phyloP scores from a whole-genome alignment of 2,113 vertebrate genomes.

The Oryzias javanicus region DNA sequence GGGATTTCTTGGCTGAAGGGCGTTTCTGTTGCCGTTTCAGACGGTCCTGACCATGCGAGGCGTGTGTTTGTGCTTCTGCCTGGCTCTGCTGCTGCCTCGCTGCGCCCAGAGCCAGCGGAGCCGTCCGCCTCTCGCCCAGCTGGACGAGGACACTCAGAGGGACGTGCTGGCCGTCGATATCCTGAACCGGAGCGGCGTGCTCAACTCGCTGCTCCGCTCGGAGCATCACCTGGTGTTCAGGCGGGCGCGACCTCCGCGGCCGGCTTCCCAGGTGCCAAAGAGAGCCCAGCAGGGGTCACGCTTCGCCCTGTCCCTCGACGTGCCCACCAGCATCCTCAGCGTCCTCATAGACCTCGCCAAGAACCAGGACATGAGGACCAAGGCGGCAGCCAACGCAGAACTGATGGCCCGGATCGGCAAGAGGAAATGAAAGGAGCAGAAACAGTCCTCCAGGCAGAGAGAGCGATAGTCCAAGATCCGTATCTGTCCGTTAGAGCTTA shows the following conservation, averaged over 20 bases:
- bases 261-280: constrained; percentile 54
- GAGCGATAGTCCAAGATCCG: constrained; percentile 6
- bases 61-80: constrained; percentile 53
- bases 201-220: constrained; percentile 47
- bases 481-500: constrained; percentile 43
- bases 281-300: constrained; percentile 72
- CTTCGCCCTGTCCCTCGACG: constrained; percentile 81
- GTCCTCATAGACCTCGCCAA: constrained; percentile 82
- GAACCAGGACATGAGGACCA: constrained; percentile 82
- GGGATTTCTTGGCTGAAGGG: not conserved
- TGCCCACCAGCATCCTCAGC: constrained; percentile 81
- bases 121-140: constrained; percentile 17
- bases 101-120: constrained; percentile 48
- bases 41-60: constrained; percentile 57
- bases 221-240: constrained; percentile 38
- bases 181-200: constrained; percentile 34
- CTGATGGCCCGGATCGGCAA: constrained; percentile 83
- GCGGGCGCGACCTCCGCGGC: constrained; percentile 35
- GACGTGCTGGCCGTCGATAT: constrained; percentile 55
- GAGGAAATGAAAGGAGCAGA: constrained; percentile 66
- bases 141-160: constrained; percentile 44
- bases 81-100: constrained; percentile 71
- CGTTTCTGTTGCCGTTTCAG: constrained; percentile 19
- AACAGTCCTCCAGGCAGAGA: constrained; percentile 1
- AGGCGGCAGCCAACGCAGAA: constrained; percentile 80